Evolutionary conservation across 2,113 vertebrate genomes (phyloP).

Genomic region (Diphyllodes magnificus): DNA sequence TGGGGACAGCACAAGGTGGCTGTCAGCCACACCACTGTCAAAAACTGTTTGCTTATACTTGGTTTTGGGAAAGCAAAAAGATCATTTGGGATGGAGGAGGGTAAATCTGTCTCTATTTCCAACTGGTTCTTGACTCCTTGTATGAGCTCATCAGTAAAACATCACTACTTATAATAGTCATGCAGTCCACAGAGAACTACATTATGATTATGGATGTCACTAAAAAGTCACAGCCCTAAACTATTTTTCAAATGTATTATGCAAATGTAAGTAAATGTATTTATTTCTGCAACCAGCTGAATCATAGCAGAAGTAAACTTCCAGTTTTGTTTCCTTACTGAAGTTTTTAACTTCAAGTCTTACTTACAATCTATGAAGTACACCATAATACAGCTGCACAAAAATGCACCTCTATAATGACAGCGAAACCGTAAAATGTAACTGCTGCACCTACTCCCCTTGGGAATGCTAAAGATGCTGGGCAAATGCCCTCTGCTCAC

Average conservation of each 20-base stretch:
- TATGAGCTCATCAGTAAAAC: background rate
- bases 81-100: background rate
- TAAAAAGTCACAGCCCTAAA: background rate
- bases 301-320: background rate
- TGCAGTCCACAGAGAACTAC: accelerated
- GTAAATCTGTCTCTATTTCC: background rate
- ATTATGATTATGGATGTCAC: background rate
- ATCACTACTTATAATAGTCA: background rate
- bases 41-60: background rate
- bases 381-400: background rate
- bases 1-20: background rate
- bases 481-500: conserved; percentile 26
- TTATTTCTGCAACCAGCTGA: background rate
- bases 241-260: background rate
- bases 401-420: background rate
- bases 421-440: background rate
- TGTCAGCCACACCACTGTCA: background rate
- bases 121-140: background rate
- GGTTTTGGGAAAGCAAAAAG: background rate
- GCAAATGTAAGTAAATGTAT: background rate
- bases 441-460: background rate
- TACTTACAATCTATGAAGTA: background rate
- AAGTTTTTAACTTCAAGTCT: background rate
- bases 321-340: background rate
- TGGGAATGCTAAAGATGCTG: background rate